phyloP scores from a whole-genome alignment of 2,888 invertebrate species.

The Craniophora ligustri region DNA sequence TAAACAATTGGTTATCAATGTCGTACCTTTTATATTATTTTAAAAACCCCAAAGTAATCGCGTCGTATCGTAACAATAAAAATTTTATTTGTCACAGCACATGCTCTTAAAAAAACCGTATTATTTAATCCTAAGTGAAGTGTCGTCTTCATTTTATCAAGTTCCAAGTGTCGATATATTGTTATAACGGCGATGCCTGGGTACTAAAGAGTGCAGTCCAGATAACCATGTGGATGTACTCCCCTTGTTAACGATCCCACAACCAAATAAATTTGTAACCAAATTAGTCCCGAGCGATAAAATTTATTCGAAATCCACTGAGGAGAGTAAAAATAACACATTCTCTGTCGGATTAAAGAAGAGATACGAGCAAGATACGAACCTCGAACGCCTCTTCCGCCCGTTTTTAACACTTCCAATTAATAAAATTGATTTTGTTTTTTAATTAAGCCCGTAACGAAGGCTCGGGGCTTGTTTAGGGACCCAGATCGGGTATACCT shows the following conservation, averaged over 20 bases:
- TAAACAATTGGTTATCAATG: constrained; percentile 74
- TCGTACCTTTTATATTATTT: constrained; percentile 68
- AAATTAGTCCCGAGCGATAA: constrained; percentile 88
- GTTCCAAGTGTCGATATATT: constrained; percentile 85
- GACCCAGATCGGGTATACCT: constrained; percentile 81
- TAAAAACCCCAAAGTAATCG: constrained; percentile 71
- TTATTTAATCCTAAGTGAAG: constrained; percentile 86
- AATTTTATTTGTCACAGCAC: constrained; percentile 74
- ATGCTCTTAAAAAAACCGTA: constrained; percentile 78
- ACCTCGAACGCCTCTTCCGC: constrained; percentile 82
- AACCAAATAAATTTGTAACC: constrained; percentile 89
- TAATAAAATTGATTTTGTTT: constrained; percentile 89
- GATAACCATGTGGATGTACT: constrained; percentile 86
- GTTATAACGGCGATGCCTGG: constrained; percentile 82
- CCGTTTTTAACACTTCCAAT: constrained; percentile 89
- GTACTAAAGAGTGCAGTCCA: constrained; percentile 83
- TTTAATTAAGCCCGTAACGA: constrained; percentile 87
- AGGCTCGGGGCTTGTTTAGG: constrained; percentile 81
- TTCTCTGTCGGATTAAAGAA: constrained; percentile 87
- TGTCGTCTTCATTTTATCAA: constrained; percentile 88
- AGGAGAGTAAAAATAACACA: constrained; percentile 88
- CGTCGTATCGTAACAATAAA: constrained; percentile 77
- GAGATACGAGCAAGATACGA: constrained; percentile 86
- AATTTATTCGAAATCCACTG: constrained; percentile 88
- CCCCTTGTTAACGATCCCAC: constrained; percentile 87